Percentiles rank a stretch among this genome's conserved stretches.
Conservation (phyloP, 2,113 vertebrate genomes). For the Microtus montanus region DNA sequence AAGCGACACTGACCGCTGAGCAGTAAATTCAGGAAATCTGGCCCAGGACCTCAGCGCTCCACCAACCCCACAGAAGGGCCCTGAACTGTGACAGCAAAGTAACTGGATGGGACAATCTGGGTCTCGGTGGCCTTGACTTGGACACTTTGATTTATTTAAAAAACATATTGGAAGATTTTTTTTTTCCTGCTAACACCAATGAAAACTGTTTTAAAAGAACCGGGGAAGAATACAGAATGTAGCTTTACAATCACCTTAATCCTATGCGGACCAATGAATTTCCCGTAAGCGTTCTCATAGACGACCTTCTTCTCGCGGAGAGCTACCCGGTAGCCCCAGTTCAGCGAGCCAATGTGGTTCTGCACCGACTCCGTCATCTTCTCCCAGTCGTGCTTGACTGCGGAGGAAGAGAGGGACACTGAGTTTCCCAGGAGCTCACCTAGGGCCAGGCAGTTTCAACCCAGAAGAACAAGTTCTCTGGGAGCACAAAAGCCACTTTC, state of each 20-base stretch:
- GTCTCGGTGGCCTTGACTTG: background rate
- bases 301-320: slow-evolving; percentile 86
- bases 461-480: background rate
- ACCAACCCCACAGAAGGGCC: background rate
- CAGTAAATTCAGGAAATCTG: background rate
- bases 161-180: background rate
- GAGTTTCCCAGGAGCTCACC: background rate
- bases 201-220: background rate
- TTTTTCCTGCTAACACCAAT: background rate
- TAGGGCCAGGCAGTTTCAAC: background rate
- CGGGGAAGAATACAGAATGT: background rate
- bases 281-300: slow-evolving; percentile 87
- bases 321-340: slow-evolving; percentile 87
- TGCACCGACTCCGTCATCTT: slow-evolving; percentile 88
- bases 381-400: slow-evolving; percentile 88
- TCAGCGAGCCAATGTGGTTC: slow-evolving; percentile 87
- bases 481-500: background rate
- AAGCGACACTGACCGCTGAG: background rate
- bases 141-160: background rate
- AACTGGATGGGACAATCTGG: background rate
- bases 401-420: slow-evolving; percentile 41
- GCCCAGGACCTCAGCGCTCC: background rate
- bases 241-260: slow-evolving; percentile 85
- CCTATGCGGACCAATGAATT: slow-evolving; percentile 87
- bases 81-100: background rate